Evolutionary conservation across 2,113 vertebrate genomes (phyloP), one percentile per base, ranked within the genome.

Genomic region (Burhinus oedicnemus): DNA sequence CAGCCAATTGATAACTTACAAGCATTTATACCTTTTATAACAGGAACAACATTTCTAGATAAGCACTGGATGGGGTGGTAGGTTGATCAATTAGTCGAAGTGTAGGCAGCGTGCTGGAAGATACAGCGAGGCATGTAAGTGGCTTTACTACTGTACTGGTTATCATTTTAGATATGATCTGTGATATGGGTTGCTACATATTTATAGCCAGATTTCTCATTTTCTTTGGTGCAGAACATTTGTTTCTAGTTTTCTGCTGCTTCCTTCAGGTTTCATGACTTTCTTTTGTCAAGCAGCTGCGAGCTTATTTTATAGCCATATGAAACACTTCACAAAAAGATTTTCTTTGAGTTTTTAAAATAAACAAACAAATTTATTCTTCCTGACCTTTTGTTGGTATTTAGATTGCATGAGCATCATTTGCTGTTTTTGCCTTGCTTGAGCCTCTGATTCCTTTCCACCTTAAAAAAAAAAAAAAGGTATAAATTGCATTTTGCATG

Each of bases 381-480:
- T 83, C 52, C 97, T 94, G 96, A 99, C 99, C 98, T 98, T 99
- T 98, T 98, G 98, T 85, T 98, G 98, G 42, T 98, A 96, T 98
- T 98, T 99, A 96, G 98, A 98, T 65, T 90, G 88, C 11, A 77
- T 71, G 20, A 95, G 90, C 16, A 96, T 95, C 64, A 58, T 25
- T 16, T 97, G 95, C 94, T 99, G 99, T 26, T 89, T 98, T 96
- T 96, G 95, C 65, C 99, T 98, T 79, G 96, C 99, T 97, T 98
- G 98, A 91, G 84, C 71, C 75, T 98, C 85, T 15, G 98, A 97
- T 38, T 88, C 81, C 25, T 32, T 72, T 60, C 99, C 99, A 92
- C 99, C 99, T 96, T 94, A 64, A 77, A 95, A 15, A 4, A 26
- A 42, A 45, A 83, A 42, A 71, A 54, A 54, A 51, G 90, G 21